Conservation (phyloP, 2,888 invertebrate species). For the Clepsis dumicolana region DNA sequence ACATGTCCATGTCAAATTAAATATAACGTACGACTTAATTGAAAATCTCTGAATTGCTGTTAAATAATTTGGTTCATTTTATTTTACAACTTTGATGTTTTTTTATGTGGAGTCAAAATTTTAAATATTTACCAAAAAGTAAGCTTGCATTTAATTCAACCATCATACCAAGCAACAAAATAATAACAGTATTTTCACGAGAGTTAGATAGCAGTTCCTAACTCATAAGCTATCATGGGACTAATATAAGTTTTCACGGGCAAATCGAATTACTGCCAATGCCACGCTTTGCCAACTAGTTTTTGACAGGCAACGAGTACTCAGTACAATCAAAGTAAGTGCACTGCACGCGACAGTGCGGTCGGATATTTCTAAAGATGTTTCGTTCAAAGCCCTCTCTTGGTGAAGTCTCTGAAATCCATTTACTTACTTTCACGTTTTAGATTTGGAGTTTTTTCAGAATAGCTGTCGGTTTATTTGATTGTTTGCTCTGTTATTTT, state of each 20-base stretch:
- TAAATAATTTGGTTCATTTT: too few relatives aligned
- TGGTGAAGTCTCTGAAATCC: slow-evolving; percentile 54
- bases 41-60: too few relatives aligned
- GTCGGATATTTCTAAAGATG: slow-evolving; percentile 58
- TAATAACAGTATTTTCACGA: not conserved
- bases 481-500: slow-evolving; percentile 53
- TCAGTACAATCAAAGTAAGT: slow-evolving; percentile 68
- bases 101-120: too few relatives aligned
- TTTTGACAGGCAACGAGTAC: slow-evolving; percentile 50
- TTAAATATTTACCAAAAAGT: too few relatives aligned
- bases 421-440: slow-evolving; percentile 45
- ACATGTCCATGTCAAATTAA: too few relatives aligned
- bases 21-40: too few relatives aligned
- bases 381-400: slow-evolving; percentile 51
- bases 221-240: slow-evolving; percentile 3
- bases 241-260: slow-evolving; percentile 15
- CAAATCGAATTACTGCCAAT: slow-evolving; percentile 22
- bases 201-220: slow-evolving; percentile 31
- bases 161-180: not conserved
- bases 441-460: slow-evolving; percentile 30
- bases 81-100: too few relatives aligned
- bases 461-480: slow-evolving; percentile 68
- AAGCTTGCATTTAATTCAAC: not conserved
- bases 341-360: slow-evolving; percentile 59
- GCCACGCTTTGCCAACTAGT: slow-evolving; percentile 14